Conservation (phyloP, 2,797 vertebrate genomes). For the Dendrocincla tyrannina region DNA sequence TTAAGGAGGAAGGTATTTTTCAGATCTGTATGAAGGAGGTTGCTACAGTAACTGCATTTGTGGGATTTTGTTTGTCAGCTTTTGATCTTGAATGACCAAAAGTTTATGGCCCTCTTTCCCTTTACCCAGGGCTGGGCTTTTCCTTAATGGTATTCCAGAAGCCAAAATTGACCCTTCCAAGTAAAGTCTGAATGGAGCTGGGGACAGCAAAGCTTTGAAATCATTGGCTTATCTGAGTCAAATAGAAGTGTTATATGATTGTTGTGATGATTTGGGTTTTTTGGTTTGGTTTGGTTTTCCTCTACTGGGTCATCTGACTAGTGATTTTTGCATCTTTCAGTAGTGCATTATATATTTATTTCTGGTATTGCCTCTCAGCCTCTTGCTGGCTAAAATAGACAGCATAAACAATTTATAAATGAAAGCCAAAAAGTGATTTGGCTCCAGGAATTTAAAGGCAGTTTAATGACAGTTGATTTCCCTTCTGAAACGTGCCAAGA, state of each 20-base stretch:
- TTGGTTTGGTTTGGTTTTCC: not conserved
- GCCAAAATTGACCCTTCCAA: not conserved
- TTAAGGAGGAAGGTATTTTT: not conserved
- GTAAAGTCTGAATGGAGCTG: not conserved
- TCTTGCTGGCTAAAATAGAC: not conserved
- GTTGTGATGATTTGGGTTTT: no score
- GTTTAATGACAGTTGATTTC: not conserved
- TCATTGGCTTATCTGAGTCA: not conserved
- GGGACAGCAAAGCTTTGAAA: not conserved
- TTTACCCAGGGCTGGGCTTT: not conserved
- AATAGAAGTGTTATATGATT: not conserved
- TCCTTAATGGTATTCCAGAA: not conserved
- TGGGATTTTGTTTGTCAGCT: not conserved
- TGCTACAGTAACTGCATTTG: not conserved
- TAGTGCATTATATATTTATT: not conserved
- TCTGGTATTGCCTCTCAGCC: not conserved
- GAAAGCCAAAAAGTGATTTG: not conserved
- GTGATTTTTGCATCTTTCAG: not conserved
- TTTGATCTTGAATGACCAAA: not conserved
- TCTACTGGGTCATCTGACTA: not conserved
- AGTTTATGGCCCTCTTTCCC: not conserved
- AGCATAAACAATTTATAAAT: not conserved
- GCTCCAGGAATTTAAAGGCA: not conserved
- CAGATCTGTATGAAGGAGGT: not conserved
- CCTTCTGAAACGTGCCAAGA: not conserved